Percentiles rank a stretch among this genome's conserved stretches.
phyloP scores from a whole-genome alignment of 2,797 vertebrate genomes.

The Pampus argenteus region DNA sequence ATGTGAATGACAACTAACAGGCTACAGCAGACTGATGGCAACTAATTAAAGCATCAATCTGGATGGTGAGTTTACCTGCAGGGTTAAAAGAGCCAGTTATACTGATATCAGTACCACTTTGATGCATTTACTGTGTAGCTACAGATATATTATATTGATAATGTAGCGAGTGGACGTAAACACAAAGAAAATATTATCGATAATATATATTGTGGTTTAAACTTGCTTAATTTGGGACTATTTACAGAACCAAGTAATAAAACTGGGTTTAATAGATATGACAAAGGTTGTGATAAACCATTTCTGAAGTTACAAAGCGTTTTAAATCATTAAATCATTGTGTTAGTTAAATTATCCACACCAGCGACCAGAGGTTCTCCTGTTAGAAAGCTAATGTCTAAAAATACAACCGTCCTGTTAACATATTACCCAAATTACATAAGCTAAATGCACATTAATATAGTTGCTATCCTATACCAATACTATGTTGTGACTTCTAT shows the following conservation, averaged over 20 bases:
- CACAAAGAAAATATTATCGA: background rate
- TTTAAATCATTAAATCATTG: background rate
- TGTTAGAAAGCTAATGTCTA: background rate
- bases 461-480: accelerated
- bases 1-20: background rate
- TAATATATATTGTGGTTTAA: background rate
- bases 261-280: background rate
- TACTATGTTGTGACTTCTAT: background rate
- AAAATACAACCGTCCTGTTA: background rate
- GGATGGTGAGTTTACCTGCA: background rate
- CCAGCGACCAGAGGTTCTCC: background rate
- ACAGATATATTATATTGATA: too few relatives aligned
- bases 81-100: background rate
- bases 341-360: background rate
- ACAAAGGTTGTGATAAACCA: background rate
- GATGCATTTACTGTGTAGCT: background rate
- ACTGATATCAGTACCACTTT: background rate
- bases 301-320: background rate
- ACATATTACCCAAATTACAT: background rate
- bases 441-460: background rate
- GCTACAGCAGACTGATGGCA: too few relatives aligned
- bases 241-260: background rate
- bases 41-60: background rate
- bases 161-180: too few relatives aligned
- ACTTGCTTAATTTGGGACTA: background rate